These are phyloP conservation scores for Chouioia cunea DNA, from an alignment of 2,888 invertebrate species.

Conservation along the genomic window DNA sequence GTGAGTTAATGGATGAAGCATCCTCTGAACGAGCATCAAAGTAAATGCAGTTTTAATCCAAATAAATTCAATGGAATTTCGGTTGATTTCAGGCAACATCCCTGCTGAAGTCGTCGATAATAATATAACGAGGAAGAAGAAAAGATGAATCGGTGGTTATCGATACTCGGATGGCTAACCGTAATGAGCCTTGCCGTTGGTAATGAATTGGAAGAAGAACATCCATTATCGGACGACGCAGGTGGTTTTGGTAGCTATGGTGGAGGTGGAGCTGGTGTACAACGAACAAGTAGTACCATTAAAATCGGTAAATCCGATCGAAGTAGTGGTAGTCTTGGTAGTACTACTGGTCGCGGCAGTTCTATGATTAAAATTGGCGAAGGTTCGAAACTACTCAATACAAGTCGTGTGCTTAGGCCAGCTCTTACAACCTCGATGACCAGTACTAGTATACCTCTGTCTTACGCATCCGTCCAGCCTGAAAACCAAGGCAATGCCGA, in stretches of 20 bases:
- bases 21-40: too few species aligned
- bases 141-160: too few species aligned
- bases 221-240: not conserved
- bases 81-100: too few species aligned
- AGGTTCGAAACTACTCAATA: conserved; percentile 31
- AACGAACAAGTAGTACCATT: conserved; percentile 28
- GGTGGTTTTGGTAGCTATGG: not conserved
- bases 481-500: conserved; percentile 9
- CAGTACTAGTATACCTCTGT: conserved; percentile 41
- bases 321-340: not conserved
- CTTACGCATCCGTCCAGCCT: conserved; percentile 33
- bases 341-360: conserved; percentile 25
- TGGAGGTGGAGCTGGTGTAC: not conserved
- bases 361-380: conserved; percentile 43
- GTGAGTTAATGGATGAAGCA: too few species aligned
- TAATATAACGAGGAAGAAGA: too few species aligned
- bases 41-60: too few species aligned
- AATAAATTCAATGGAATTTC: too few species aligned
- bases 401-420: conserved; percentile 28
- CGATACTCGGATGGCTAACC: not conserved
- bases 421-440: conserved; percentile 38
- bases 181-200: not conserved
- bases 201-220: not conserved
- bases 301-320: conserved; percentile 42
- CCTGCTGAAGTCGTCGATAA: too few species aligned